Evolutionary conservation across 2,888 invertebrate species (phyloP).

Genomic region (Nomada ferruginata): DNA sequence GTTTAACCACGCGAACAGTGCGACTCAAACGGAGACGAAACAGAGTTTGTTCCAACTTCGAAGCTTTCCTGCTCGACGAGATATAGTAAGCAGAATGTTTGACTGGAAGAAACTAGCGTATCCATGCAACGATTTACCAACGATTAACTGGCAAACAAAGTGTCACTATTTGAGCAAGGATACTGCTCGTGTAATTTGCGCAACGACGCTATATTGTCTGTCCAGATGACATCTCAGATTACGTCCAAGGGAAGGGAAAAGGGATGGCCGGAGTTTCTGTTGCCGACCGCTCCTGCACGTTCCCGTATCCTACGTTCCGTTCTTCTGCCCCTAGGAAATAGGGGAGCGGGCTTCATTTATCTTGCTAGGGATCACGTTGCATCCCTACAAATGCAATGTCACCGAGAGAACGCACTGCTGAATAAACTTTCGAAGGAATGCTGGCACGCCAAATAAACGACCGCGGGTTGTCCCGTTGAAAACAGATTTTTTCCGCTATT

Average conservation of each 20-base stretch:
- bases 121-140: constrained; percentile 28
- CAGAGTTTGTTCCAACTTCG: neutral
- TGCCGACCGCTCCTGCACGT: constrained; percentile 12
- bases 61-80: neutral
- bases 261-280: constrained; percentile 42
- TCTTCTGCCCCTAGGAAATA: constrained; percentile 45
- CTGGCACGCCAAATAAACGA: constrained; percentile 49
- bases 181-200: constrained; percentile 37
- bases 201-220: constrained; percentile 31
- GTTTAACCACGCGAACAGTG: neutral
- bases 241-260: constrained; percentile 44
- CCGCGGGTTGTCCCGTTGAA: constrained; percentile 30
- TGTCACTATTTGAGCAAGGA: constrained; percentile 22
- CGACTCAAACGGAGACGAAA: neutral
- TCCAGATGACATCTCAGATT: constrained; percentile 55
- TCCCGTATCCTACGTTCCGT: constrained; percentile 41
- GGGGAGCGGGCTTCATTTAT: constrained; percentile 74
- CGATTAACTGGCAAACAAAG: constrained; percentile 43
- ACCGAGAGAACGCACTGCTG: constrained; percentile 63
- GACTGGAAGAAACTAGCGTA: neutral
- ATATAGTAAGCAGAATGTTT: neutral
- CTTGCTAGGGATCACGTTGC: constrained; percentile 75
- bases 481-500: constrained; percentile 56
- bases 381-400: constrained; percentile 74
- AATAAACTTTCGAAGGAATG: constrained; percentile 68